These are phyloP conservation scores for Heliornis fulica DNA, from an alignment of 2,113 vertebrate genomes.

Conservation along the genomic window DNA sequence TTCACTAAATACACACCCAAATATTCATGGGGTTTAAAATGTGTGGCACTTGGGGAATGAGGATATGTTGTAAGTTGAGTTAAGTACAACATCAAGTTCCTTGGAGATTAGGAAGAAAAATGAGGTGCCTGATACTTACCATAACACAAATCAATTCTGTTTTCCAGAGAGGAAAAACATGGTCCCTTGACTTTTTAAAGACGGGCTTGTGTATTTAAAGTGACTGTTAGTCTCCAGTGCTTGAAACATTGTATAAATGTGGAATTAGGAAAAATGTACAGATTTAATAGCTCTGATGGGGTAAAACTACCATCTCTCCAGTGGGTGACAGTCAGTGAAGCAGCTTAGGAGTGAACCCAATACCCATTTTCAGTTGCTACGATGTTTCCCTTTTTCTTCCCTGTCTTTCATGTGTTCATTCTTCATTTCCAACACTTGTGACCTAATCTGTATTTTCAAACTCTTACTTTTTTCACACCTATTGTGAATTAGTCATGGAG, in stretches of 20 bases:
- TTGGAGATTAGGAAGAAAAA: neutral
- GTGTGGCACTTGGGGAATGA: neutral
- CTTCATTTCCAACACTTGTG: neutral
- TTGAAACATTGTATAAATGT: neutral
- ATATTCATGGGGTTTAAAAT: neutral
- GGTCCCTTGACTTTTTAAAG: neutral
- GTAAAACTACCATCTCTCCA: neutral
- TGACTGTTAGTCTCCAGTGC: neutral
- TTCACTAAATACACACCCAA: neutral
- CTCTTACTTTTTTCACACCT: neutral
- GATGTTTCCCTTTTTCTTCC: neutral
- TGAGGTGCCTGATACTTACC: neutral
- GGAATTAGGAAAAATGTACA: neutral
- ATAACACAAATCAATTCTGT: neutral
- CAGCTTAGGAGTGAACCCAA: neutral
- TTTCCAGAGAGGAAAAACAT: neutral
- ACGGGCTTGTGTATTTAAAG: neutral
- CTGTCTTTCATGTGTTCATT: neutral
- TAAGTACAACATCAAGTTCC: neutral
- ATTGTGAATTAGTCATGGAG: neutral
- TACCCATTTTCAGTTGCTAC: neutral
- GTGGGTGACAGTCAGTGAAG: neutral
- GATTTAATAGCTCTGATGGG: neutral
- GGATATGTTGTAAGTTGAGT: neutral
- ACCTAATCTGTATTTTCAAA: neutral